Evolutionary conservation across 2,797 vertebrate species (phyloP).

Genomic region (Nothura maculosa): DNA sequence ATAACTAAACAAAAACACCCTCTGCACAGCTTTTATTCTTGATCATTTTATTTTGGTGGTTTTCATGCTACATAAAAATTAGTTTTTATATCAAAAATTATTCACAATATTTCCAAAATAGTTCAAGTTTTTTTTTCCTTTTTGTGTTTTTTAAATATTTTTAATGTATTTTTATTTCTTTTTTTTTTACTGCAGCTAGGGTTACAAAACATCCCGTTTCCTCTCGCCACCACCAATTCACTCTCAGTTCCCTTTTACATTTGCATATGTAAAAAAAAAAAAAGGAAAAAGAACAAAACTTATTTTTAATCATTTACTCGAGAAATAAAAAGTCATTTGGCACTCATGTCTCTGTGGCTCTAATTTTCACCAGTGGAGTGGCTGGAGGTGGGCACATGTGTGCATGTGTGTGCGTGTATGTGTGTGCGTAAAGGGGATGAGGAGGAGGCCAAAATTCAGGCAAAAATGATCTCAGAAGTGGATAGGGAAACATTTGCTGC

Average conservation of each 20-base stretch:
- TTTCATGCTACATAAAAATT: conserved; percentile 77
- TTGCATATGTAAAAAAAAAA: conserved; percentile 59
- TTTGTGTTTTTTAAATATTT: conserved; percentile 65
- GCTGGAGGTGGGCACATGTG: neutral
- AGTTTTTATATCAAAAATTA: conserved; percentile 76
- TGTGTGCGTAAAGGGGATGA: neutral
- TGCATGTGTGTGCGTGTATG: too few relatives aligned
- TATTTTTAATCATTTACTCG: conserved; percentile 17
- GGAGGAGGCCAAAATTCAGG: conserved; percentile 39
- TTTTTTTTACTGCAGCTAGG: conserved; percentile 61
- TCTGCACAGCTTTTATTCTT: conserved; percentile 73
- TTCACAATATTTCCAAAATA: conserved; percentile 77
- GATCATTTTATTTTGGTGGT: conserved; percentile 78
- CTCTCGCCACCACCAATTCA: conserved; percentile 54
- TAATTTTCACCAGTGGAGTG: conserved; percentile 53
- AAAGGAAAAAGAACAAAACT: conserved; percentile 28
- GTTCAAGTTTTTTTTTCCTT: conserved; percentile 60
- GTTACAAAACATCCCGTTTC: conserved; percentile 68
- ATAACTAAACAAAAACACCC: conserved; percentile 69
- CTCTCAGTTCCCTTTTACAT: conserved; percentile 56
- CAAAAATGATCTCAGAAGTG: neutral
- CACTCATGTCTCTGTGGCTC: conserved; percentile 63
- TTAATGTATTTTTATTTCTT: conserved; percentile 64
- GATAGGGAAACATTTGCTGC: conserved; percentile 19
- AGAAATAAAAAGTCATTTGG: conserved; percentile 64